Conservation (phyloP, 2,113 vertebrate genomes). For the Hyperopisus bebe region DNA sequence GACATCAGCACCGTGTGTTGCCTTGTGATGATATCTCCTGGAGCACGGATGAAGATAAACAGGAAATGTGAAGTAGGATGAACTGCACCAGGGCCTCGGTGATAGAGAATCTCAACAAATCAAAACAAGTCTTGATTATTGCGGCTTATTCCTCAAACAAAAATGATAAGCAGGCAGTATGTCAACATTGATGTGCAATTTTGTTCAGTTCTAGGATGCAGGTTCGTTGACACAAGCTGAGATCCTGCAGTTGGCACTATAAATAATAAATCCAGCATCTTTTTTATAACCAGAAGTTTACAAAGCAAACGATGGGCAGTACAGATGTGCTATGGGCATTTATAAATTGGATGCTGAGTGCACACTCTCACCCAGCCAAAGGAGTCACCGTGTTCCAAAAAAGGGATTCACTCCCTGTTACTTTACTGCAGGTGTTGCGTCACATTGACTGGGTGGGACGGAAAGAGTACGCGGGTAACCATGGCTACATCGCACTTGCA, state of each 20-base stretch:
- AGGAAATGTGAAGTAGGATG: neutral
- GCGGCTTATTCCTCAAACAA: neutral
- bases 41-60: neutral
- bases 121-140: neutral
- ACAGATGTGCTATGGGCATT: neutral
- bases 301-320: neutral
- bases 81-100: neutral
- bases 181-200: neutral
- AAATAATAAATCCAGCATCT: neutral
- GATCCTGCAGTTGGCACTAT: neutral
- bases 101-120: neutral
- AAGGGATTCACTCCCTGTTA: neutral
- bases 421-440: neutral
- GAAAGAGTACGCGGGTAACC: neutral
- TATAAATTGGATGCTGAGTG: neutral
- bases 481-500: neutral
- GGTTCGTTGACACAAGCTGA: neutral
- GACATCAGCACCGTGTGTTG: slow-evolving; percentile 73
- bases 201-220: neutral
- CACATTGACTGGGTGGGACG: neutral
- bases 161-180: neutral
- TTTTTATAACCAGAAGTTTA: neutral
- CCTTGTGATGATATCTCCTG: slow-evolving; percentile 77
- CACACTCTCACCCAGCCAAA: neutral
- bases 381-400: neutral